A percentile compares a stretch with the other conserved stretches of the same genome.
These are phyloP conservation scores for Podilymbus podiceps DNA, from an alignment of 2,113 vertebrate species.

Conservation along the genomic window DNA sequence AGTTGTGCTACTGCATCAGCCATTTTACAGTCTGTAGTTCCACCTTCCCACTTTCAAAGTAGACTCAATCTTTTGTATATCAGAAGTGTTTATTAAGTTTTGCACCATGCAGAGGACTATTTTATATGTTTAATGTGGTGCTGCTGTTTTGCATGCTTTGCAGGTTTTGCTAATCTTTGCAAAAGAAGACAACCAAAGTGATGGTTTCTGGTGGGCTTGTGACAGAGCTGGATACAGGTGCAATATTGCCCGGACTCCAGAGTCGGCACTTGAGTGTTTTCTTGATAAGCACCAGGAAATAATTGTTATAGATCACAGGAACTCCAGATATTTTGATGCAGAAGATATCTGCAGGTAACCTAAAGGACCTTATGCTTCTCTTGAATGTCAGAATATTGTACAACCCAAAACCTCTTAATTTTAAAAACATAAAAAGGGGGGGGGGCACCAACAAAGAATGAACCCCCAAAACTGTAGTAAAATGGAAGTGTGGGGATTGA, in stretches of 20 bases:
- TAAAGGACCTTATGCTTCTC: neutral
- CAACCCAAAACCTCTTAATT: neutral
- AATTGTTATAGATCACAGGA: conserved; percentile 88
- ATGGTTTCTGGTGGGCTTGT: conserved; percentile 97
- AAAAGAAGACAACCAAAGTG: conserved; percentile 93
- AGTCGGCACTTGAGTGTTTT: conserved; percentile 91
- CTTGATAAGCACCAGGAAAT: conserved; percentile 96
- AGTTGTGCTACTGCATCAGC: neutral
- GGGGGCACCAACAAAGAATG: too few relatives aligned
- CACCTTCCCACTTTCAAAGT: neutral
- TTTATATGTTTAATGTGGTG: neutral
- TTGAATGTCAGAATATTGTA: neutral
- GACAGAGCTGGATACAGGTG: conserved; percentile 91
- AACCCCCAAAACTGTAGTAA: neutral
- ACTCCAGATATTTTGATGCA: conserved; percentile 84
- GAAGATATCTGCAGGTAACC: conserved; percentile 89
- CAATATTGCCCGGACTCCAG: conserved; percentile 86
- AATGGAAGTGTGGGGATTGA: neutral
- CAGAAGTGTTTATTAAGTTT: neutral
- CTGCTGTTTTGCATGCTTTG: conserved; percentile 3
- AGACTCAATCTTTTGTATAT: neutral
- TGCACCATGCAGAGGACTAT: neutral
- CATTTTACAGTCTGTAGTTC: neutral
- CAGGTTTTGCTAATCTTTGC: conserved; percentile 95
- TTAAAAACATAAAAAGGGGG: neutral